Base-by-base conservation (phyloP, 2,113 vertebrate species). In the Hymenochirus boettgeri region DNA sequence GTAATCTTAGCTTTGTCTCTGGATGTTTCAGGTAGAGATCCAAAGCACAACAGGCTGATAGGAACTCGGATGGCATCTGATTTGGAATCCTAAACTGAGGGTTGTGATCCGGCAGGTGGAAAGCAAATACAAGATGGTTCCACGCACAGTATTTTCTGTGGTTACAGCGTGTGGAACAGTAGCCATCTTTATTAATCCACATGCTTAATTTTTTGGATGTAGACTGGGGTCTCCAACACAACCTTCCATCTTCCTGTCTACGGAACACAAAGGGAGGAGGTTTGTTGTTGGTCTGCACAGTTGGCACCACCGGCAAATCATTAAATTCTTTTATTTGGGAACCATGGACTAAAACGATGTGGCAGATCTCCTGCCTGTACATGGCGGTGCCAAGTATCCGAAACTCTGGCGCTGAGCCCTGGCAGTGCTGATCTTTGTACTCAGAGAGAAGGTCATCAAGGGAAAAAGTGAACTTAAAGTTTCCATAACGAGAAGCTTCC, bases 221-320 rank as follows among this genome's bases (percentile, higher is more conserved):
- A 33, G 61, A 55, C 24, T 64, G 35, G 5, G 61, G 61, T 27
- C 51, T 64, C 61, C 61, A 64, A 25, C 19, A 64, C 24, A 64
- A 45, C 3, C 12, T 54, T 19, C 21, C 51, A n/a, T 55, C 22
- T 25, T 22, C 48, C 7, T 37, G 12, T 11, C 5, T 23, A n/a
- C 7, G 3, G 19, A 21, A 64, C 35, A 56, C 51, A 55, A 27
- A 45, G 3, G n/a, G 19, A 3, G 21, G 9, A 7, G 26, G 8
- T 39, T 19, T 11, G 12, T 24, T 5, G 18, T 5, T 7, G 2
- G 8, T 8, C 7, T 8, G 7, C 2, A 54, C 12, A 12, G 3
- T 29, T 8, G 23, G 50, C 2, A 64, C 51, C 23, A 10, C 15
- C 4, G 24, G 24, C 10, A 64, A 19, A 35, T 64, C 37, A 19